A percentile compares a stretch with the other conserved stretches of the same genome.
Evolutionary conservation across 2,797 vertebrate genomes (phyloP).

Genomic region (Mormyrus hasselquistii): DNA sequence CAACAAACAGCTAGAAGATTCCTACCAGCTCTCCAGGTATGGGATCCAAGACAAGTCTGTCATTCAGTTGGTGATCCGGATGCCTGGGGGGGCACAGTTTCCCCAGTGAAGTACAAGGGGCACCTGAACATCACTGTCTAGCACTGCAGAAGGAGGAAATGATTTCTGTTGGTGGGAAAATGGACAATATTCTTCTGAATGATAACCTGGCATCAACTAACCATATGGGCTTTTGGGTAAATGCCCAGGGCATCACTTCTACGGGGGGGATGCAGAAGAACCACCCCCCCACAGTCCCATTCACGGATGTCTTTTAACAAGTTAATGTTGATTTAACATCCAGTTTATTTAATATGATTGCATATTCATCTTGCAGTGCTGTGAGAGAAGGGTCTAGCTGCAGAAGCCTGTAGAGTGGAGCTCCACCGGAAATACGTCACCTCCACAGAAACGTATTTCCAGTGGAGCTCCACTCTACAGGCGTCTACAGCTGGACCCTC

Average conservation of each 20-base stretch:
- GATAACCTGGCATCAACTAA: neutral
- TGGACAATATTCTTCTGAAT: neutral
- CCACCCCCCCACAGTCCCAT: neutral
- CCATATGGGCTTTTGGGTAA: neutral
- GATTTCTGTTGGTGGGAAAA: neutral
- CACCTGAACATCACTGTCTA: neutral
- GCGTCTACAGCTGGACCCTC: too few species aligned
- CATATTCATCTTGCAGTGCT: neutral
- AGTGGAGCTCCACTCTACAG: too few species aligned
- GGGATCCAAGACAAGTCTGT: slow-evolving; percentile 14
- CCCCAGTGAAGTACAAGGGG: neutral
- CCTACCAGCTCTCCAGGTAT: neutral
- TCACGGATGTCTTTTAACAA: neutral
- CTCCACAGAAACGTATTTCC: too few species aligned
- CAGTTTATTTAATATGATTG: neutral
- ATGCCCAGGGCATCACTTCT: neutral
- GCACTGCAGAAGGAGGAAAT: neutral
- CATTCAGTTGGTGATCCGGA: neutral
- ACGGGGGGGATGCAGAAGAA: neutral
- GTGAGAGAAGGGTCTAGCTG: neutral
- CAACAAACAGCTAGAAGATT: neutral
- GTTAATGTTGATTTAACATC: neutral
- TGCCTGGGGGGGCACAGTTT: neutral
- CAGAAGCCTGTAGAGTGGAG: too few species aligned
- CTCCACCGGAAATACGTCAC: too few species aligned